These are phyloP conservation scores for Athetis lepigone DNA, from an alignment of 2,888 invertebrate species.

Conservation along the genomic window DNA sequence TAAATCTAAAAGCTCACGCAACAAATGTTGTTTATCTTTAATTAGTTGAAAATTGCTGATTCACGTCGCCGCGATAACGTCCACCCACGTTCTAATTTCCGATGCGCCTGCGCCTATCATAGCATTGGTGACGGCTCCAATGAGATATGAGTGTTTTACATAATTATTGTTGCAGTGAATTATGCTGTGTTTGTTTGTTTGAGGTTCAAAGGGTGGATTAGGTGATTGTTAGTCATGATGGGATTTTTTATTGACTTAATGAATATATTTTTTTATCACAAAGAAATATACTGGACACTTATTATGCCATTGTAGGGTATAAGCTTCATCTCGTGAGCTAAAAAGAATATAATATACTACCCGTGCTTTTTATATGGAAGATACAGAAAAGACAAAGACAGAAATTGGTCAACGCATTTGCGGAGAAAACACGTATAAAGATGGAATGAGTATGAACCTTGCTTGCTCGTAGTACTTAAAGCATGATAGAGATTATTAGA, in stretches of 20 bases:
- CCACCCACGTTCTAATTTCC: constrained; percentile 53
- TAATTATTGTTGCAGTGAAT: constrained; percentile 28
- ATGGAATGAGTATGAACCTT: too few species aligned
- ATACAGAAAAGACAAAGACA: too few species aligned
- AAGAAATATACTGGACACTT: too few species aligned
- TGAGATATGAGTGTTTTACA: constrained; percentile 51
- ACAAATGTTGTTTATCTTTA: constrained; percentile 84
- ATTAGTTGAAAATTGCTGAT: constrained; percentile 83
- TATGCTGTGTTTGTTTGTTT: constrained; percentile 31
- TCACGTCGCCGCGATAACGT: constrained; percentile 77
- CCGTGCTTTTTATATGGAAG: too few species aligned
- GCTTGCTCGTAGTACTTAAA: too few species aligned
- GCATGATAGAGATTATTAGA: too few species aligned
- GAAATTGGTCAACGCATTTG: too few species aligned
- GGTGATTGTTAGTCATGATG: constrained; percentile 3
- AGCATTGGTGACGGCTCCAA: constrained; percentile 69
- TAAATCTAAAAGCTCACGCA: constrained; percentile 64
- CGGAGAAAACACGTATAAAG: too few species aligned
- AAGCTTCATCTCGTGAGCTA: too few species aligned
- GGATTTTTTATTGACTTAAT: background rate
- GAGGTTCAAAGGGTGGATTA: constrained; percentile 9
- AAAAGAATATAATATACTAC: too few species aligned
- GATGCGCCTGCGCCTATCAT: constrained; percentile 69
- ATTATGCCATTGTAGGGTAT: too few species aligned
- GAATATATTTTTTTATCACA: too few species aligned